Evolutionary conservation across 2,113 vertebrate genomes (phyloP), one percentile per base, ranked within the genome.

Genomic region (Scortum barcoo): DNA sequence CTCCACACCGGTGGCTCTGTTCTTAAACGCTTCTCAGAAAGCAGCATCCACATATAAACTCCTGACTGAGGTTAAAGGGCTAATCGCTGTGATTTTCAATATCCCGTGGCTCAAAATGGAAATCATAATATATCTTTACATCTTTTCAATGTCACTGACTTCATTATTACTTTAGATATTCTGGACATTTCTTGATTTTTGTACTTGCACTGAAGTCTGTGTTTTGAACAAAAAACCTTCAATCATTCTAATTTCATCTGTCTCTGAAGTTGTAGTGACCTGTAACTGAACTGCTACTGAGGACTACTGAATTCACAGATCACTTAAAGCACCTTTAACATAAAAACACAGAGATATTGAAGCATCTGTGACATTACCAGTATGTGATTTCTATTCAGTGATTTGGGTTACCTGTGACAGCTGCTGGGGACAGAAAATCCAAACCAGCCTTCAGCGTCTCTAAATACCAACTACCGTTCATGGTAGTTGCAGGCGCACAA

Each of bases 1-100:
- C 86, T 91, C 77, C 88, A 89, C 90, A 92, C 72, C 33, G 30
- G 82, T 73, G 13, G 16, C 72, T 65, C 77, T 88, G 76, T 77
- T 79, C 66, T 48, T 80, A 12, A 83, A 61, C 0, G 26, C 58
- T 72, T 62, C 61, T 83, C 46, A 7, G 1, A 48, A 40, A 79
- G 71, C 58, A 51, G 40, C 57, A 70, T 75, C 33, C 5, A 46
- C 46, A 38, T 26, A 24, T 46, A 4, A 88, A 72, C 33, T 57
- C 36, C 74, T 22, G 13, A 56, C 63, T 54, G 53, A 72, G 80
- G 82, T 73, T 72, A 58, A 81, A 84, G 75, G 22, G 50, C 36
- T 61, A 61, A 80, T 70, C 54, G 5, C 65, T 48, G 0, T 42
- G 46, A 69, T 33, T 75, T 61, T 65, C 69, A 57, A 13, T 26